Conservation (phyloP, 2,113 vertebrate genomes). For the Melozone crissalis region DNA sequence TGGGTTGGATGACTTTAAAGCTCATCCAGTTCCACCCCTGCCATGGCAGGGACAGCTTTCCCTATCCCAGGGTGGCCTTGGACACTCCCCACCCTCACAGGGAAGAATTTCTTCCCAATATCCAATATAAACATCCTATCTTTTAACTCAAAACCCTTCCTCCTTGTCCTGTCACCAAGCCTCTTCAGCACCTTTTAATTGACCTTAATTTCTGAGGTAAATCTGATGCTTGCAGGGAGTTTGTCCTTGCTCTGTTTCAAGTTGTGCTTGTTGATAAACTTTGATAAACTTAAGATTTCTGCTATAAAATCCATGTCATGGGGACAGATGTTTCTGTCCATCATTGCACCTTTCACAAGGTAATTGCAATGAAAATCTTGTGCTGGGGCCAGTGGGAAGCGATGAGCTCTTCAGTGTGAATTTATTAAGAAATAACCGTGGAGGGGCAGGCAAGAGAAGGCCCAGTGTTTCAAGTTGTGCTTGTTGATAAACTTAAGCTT, state of each 20-base stretch:
- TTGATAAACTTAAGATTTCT: not conserved
- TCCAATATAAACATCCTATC: not conserved
- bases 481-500: not conserved
- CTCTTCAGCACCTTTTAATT: not conserved
- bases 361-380: too few relatives aligned
- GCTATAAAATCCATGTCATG: too few relatives aligned
- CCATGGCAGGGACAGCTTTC: not conserved
- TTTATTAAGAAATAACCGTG: too few relatives aligned
- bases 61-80: not conserved
- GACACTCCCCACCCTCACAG: rapidly evolving
- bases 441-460: too few relatives aligned
- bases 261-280: not conserved
- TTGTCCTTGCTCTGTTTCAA: not conserved
- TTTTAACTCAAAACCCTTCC: not conserved
- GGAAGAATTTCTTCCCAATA: not conserved
- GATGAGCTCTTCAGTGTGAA: too few relatives aligned
- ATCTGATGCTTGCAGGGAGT: not conserved
- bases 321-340: too few relatives aligned
- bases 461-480: not conserved
- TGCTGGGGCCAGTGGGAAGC: too few relatives aligned
- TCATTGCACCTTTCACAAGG: too few relatives aligned
- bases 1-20: not conserved
- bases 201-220: not conserved
- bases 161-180: not conserved
- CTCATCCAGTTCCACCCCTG: not conserved